A percentile compares a stretch with the other conserved stretches of the same genome.
Evolutionary conservation across 2,888 invertebrate species (phyloP).

Genomic region (Oligia strigilis): DNA sequence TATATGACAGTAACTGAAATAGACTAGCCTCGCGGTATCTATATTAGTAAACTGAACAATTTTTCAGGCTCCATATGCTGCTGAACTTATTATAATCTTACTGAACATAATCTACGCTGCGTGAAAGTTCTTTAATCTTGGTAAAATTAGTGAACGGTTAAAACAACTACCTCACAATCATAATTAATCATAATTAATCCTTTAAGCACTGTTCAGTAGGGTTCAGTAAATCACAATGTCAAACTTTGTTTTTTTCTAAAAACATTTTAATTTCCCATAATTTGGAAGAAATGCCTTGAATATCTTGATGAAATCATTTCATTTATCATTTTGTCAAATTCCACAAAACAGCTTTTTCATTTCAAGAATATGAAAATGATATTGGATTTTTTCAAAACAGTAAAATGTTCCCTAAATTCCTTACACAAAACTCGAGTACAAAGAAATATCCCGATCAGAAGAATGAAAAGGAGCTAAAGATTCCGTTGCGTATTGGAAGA

Average conservation of each 20-base stretch:
- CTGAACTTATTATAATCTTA: too few species aligned
- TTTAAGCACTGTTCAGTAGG: neutral
- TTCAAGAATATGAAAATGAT: constrained; percentile 4
- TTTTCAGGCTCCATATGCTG: too few species aligned
- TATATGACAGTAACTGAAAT: too few species aligned
- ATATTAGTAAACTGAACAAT: too few species aligned
- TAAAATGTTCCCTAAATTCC: constrained; percentile 11
- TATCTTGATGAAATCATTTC: neutral
- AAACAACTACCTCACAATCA: neutral
- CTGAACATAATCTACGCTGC: too few species aligned
- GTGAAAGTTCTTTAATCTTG: too few species aligned
- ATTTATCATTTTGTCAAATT: too few species aligned
- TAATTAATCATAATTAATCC: neutral
- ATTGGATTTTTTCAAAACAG: constrained; percentile 9
- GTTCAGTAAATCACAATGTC: neutral
- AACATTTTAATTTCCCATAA: neutral
- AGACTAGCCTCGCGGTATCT: too few species aligned
- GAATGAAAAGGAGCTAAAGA: constrained; percentile 38
- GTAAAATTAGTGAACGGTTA: too few species aligned
- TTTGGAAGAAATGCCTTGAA: neutral
- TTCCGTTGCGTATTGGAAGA: constrained; percentile 12
- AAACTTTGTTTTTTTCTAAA: neutral
- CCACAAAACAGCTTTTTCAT: neutral
- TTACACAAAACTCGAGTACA: constrained; percentile 6
- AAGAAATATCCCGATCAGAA: constrained; percentile 34